Evolutionary conservation across 2,113 vertebrate genomes (phyloP), one percentile per base, ranked within the genome.

Genomic region (Uria aalge): DNA sequence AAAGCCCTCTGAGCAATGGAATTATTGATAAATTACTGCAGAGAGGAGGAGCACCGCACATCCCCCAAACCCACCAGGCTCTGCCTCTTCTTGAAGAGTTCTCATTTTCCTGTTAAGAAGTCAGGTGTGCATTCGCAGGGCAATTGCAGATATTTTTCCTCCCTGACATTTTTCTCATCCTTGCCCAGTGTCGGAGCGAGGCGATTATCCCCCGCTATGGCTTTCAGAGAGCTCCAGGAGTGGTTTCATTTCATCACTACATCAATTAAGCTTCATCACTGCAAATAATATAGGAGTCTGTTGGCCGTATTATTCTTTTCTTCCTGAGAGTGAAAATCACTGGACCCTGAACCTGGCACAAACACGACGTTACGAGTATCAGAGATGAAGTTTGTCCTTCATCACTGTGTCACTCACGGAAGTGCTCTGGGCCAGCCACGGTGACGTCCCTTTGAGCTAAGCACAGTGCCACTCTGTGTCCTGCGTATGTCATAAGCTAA

Each of bases 21-120:
- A 78, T 91, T 86, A 96, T 96, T 68, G 83, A 90, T 71, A 88
- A 92, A 76, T 85, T 77, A 94, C 91, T 66, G 80, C 62, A 24
- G 64, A 75, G 47, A 73, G 72, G 68, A 91, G 95, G 93, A 94
- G 92, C 85, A 92, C 52, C 7, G 48, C 81, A 36, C 64, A 62
- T 15, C 2, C 55, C 41, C 89, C 89, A 43, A 96, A 75, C 60
- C 77, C 94, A 88, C 80, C 77, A 1, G 45, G 87, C 63, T 69
- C 91, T 88, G 80, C 56, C 92, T 81, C 47, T 82, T 63, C 76
- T 26, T 16, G 1, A 29, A 21, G 60, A 50, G 76, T 22, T 55
- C 67, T 77, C 9, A 6, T 47, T 57, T 14, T 9, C 71, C 74
- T 24, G 8, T 8, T 29, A 30, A 41, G 60, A 38, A 83, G 36